phyloP scores from a whole-genome alignment of 37 sponge, comb jelly and placozoan genomes.

The Halichondria panicea region DNA sequence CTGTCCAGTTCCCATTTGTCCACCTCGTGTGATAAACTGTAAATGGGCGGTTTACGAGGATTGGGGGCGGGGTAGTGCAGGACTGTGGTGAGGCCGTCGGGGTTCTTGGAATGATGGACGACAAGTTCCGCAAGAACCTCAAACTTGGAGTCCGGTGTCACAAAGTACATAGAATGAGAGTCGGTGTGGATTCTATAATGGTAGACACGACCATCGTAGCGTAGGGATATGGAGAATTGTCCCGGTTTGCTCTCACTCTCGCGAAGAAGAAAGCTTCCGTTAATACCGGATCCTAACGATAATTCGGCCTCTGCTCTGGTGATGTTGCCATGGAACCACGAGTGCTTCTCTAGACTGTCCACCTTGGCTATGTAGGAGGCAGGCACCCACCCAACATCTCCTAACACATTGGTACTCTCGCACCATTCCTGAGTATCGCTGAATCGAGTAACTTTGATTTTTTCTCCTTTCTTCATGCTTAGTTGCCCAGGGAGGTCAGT shows the following conservation, averaged over 20 bases:
- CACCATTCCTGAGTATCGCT: conserved; percentile 84
- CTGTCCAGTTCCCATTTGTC: conserved; percentile 96
- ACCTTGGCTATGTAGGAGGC: conserved; percentile 87
- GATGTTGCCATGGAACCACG: conserved; percentile 95
- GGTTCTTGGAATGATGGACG: conserved; percentile 84
- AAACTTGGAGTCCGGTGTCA: conserved; percentile 88
- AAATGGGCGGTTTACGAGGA: conserved; percentile 82
- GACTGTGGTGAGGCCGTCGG: conserved; percentile 89
- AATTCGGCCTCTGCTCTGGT: conserved; percentile 93
- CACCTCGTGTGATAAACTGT: conserved; percentile 76
- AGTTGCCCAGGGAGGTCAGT: conserved; percentile 77
- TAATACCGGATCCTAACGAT: conserved; percentile 87
- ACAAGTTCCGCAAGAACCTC: conserved; percentile 78
- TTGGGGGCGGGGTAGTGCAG: conserved; percentile 94
- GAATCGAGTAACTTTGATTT: conserved; percentile 62
- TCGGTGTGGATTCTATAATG: conserved; percentile 88
- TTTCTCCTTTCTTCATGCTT: conserved; percentile 72
- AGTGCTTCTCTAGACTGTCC: conserved; percentile 91
- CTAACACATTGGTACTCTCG: conserved; percentile 57
- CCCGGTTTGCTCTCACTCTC: conserved; percentile 98
- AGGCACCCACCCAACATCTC: conserved; percentile 93
- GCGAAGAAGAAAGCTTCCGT: conserved; percentile 93
- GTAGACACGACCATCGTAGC: conserved; percentile 90
- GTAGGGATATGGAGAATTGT: conserved; percentile 94
- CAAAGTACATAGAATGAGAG: conserved; percentile 45